phyloP scores from a whole-genome alignment of 2,797 vertebrate genomes.

The Chromobotia macracanthus region DNA sequence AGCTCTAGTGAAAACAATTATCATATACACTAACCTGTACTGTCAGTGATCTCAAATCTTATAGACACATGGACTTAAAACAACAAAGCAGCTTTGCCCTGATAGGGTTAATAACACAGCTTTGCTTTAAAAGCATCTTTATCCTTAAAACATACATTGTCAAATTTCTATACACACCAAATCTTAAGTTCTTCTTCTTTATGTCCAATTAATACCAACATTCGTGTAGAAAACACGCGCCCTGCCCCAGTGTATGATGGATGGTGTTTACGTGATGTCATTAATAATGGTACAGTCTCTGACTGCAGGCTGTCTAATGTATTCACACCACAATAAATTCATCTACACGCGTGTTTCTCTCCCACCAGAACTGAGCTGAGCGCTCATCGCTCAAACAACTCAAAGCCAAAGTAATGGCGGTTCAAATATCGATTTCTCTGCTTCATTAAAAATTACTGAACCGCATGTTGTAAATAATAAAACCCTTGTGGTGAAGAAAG shows the following conservation, averaged over 20 bases:
- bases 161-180: not conserved
- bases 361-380: slow-evolving; percentile 52
- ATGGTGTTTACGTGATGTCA: slow-evolving; percentile 34
- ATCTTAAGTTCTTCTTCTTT: not conserved
- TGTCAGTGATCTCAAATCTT: no score
- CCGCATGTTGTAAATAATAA: slow-evolving; percentile 56
- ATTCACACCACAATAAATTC: slow-evolving; percentile 57
- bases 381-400: slow-evolving; percentile 58
- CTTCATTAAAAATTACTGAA: slow-evolving; percentile 61
- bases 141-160: no score
- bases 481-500: slow-evolving; percentile 38
- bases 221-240: slow-evolving; percentile 67
- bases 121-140: no score
- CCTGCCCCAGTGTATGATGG: slow-evolving; percentile 30
- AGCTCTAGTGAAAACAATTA: no score
- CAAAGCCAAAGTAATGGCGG: slow-evolving; percentile 49
- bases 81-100: no score
- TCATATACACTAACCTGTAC: no score
- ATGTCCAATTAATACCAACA: slow-evolving; percentile 8
- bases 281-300: slow-evolving; percentile 33
- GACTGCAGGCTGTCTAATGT: slow-evolving; percentile 47
- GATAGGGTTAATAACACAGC: no score
- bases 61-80: no score
- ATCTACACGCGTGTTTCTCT: slow-evolving; percentile 32
- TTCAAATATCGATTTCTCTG: slow-evolving; percentile 52